Evolutionary conservation across 2,113 vertebrate species (phyloP), one percentile per base, ranked within the genome.

Genomic region (Turnix velox): DNA sequence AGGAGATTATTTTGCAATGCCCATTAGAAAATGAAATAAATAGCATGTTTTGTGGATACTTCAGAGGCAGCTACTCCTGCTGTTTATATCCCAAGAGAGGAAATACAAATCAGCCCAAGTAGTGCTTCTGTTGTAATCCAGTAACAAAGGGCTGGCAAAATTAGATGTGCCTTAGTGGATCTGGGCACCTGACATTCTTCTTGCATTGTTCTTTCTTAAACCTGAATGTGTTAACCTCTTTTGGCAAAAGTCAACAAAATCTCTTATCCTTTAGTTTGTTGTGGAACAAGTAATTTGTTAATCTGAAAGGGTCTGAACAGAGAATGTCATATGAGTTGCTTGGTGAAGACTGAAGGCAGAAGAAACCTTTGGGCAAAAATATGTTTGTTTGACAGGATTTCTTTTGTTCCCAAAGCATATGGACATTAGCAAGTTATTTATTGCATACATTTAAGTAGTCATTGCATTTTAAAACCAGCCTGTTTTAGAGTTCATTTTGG

Each of bases 131-230:
- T 14, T 46, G 14, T 52, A 20, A 67, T 75, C 18, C 15, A 51
- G 0, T 33, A 15, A 42, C 43, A 63, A 73, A 65, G 24, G 4
- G 3, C 52, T 43, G 3, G 8, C 33, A 48, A 40, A 75, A 48
- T 9, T 11, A 25, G 0, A 2, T 30, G 40, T 61, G 22, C 45
- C 33, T 61, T 0, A 0, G 9, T 65, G 49, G 33, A 20, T 19
- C 46, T 33, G 39, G 7, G 2, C 35, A 33, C 61, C 51, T 89
- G 59, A 33, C 18, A 16, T 16, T 37, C 37, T 49, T 57, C 46
- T 59, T 73, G 12, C 3, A 0, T 22, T 66, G 19, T 30, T 86
- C 49, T 0, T 0, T 25, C 45, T 62, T 62, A 49, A 84, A 39
- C 27, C 27, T 45, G 13, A 27, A 24, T 43, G 43, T 24, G 5